A percentile compares a stretch with the other conserved stretches of the same genome.
Conservation (phyloP, 2,113 vertebrate genomes). For the Pelusios castaneus region DNA sequence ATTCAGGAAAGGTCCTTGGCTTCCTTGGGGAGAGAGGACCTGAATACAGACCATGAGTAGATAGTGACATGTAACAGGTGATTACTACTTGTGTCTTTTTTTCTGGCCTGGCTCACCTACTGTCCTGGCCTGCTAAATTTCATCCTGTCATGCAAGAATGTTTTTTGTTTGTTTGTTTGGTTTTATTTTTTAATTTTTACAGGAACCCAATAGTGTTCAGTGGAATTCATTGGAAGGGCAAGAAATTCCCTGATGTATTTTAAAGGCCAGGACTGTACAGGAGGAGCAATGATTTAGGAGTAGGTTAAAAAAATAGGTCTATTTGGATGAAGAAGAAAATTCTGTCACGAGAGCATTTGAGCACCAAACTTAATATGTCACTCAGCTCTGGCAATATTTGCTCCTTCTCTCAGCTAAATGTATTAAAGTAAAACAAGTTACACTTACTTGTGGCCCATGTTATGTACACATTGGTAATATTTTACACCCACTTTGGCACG, state of each 20-base stretch:
- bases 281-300: rapidly evolving
- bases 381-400: rapidly evolving
- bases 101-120: neutral
- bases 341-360: no score
- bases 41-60: rapidly evolving
- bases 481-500: neutral
- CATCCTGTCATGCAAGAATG: neutral
- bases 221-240: neutral
- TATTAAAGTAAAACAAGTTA: rapidly evolving
- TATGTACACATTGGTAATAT: neutral
- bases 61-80: neutral
- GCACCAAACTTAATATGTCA: neutral
- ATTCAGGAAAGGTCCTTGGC: rapidly evolving
- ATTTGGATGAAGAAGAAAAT: neutral
- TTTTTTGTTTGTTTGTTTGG: neutral
- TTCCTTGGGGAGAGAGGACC: rapidly evolving
- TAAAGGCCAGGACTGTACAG: neutral
- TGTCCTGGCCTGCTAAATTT: neutral
- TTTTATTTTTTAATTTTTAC: rapidly evolving
- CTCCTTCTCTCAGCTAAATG: neutral
- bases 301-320: neutral
- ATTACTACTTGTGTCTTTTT: rapidly evolving
- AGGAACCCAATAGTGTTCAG: neutral
- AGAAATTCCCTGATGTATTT: neutral
- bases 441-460: neutral